Evolutionary conservation across 2,113 vertebrate genomes (phyloP).

Genomic region (Cyanocitta stelleri): DNA sequence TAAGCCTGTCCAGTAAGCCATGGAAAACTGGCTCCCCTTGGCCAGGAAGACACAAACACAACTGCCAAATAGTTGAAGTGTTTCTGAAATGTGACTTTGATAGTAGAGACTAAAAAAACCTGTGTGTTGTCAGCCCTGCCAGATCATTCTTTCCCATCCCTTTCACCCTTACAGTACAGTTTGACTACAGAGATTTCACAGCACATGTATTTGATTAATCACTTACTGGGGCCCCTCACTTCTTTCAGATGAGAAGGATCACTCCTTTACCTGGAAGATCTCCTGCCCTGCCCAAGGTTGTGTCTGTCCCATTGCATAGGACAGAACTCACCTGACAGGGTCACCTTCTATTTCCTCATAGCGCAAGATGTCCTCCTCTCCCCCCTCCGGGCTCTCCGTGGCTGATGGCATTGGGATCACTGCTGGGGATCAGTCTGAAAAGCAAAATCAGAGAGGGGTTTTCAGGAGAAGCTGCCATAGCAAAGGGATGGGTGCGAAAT

Average conservation of each 20-base stretch:
- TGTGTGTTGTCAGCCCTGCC: not conserved
- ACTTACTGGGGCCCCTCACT: too few species aligned
- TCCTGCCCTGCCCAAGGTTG: not conserved
- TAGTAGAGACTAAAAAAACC: not conserved
- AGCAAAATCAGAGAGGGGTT: not conserved
- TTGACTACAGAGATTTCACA: not conserved
- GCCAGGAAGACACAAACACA: not conserved
- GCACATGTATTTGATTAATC: not conserved
- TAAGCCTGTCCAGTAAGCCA: not conserved
- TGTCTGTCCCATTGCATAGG: not conserved
- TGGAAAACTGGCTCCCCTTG: not conserved
- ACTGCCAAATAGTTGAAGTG: not conserved
- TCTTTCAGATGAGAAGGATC: not conserved
- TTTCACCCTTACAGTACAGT: not conserved
- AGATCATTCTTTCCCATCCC: not conserved
- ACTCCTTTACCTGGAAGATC: not conserved
- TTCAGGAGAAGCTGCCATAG: not conserved
- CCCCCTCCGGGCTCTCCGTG: constrained; percentile 32
- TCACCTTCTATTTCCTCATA: constrained; percentile 10
- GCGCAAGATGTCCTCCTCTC: constrained; percentile 45
- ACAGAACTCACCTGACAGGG: constrained; percentile 50
- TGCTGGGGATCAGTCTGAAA: not conserved
- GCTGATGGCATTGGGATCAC: not conserved
- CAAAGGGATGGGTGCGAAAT: not conserved
- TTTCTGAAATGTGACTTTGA: not conserved